phyloP scores from a whole-genome alignment of 2,113 vertebrate genomes.

The Perca schrenkii region DNA sequence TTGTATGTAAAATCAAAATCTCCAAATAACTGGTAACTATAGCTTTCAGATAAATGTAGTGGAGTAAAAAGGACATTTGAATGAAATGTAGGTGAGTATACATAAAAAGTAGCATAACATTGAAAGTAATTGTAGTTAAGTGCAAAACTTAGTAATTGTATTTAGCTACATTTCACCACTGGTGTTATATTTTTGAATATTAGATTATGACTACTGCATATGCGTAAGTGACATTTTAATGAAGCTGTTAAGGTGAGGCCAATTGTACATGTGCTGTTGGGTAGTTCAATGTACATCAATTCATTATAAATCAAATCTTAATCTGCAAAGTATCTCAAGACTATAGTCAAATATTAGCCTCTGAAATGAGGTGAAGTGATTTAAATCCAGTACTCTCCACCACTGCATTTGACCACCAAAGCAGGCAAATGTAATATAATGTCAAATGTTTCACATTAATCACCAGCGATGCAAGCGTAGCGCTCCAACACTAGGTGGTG shows the following conservation, averaged over 20 bases:
- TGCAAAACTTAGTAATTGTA: not conserved
- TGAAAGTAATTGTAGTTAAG: not conserved
- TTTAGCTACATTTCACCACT: not conserved
- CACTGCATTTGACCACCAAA: not conserved
- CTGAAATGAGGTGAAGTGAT: not conserved
- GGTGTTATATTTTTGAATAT: not conserved
- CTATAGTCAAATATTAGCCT: not conserved
- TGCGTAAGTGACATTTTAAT: not conserved
- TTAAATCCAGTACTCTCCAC: not conserved
- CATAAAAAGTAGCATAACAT: not conserved
- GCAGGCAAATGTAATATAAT: not conserved
- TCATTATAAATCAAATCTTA: not conserved
- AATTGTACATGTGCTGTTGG: not conserved
- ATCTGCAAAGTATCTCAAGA: not conserved
- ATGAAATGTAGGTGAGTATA: not conserved
- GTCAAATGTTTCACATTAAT: not conserved
- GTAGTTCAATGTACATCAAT: not conserved
- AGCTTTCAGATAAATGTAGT: not conserved
- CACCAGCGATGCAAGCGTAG: not conserved
- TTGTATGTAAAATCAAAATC: not conserved
- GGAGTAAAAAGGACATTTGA: not conserved
- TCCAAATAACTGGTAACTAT: not conserved
- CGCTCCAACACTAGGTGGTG: slow-evolving; percentile 53
- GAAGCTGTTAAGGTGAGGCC: not conserved
- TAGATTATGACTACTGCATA: not conserved